These are phyloP conservation scores for Chionoecetes opilio DNA, from an alignment of 1,140 invertebrate species.

Conservation along the genomic window DNA sequence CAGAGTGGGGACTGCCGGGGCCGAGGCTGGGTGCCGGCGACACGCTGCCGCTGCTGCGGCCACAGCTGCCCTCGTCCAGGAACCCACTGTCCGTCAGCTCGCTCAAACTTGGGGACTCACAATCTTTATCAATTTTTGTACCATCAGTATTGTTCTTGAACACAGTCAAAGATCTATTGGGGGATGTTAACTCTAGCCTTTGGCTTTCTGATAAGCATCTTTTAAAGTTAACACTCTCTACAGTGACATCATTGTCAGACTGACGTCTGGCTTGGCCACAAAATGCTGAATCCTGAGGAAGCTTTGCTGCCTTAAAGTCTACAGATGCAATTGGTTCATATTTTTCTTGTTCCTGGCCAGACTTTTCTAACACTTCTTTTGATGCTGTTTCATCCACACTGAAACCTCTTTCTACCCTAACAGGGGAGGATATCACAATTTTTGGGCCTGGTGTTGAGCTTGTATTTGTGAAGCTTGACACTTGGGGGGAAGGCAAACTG, in stretches of 20 bases:
- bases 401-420: slow-evolving; percentile 80
- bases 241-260: slow-evolving; percentile 75
- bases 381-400: slow-evolving; percentile 76
- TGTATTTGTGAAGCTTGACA: slow-evolving; percentile 6
- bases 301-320: slow-evolving; percentile 56
- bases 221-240: slow-evolving; percentile 52
- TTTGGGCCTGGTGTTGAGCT: slow-evolving; percentile 71
- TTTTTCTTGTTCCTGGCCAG: slow-evolving; percentile 34
- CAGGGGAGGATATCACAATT: slow-evolving; percentile 80
- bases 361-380: slow-evolving; percentile 13
- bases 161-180: slow-evolving; percentile 3
- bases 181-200: slow-evolving; percentile 40
- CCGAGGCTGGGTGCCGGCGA: slow-evolving; percentile 48
- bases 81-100: slow-evolving; percentile 80
- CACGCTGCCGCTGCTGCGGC: slow-evolving; percentile 58
- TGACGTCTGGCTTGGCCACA: slow-evolving; percentile 37
- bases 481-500: slow-evolving; percentile 60
- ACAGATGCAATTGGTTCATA: slow-evolving; percentile 3
- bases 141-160: slow-evolving; percentile 46
- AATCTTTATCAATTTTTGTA: slow-evolving; percentile 53
- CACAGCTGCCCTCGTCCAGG: slow-evolving; percentile 68
- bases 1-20: slow-evolving; percentile 34
- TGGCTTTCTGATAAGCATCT: slow-evolving; percentile 32
- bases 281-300: slow-evolving; percentile 56
- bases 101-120: slow-evolving; percentile 63